Evolutionary conservation across 2,888 invertebrate genomes (phyloP).

Genomic region (Tuta absoluta): DNA sequence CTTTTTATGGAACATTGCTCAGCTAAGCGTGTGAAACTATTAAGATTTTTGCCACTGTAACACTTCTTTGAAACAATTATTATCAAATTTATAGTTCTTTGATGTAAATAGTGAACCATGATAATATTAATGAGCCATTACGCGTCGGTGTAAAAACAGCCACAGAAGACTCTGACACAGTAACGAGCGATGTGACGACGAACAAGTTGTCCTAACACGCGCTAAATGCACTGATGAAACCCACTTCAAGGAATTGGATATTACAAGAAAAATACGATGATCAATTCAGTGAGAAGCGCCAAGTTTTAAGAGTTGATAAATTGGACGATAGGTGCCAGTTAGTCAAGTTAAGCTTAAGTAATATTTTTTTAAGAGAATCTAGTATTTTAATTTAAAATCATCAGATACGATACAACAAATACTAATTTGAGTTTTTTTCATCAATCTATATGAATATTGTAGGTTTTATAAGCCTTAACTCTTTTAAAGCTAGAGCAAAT

Average conservation of each 20-base stretch:
- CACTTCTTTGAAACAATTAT: not conserved
- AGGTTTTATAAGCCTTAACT: too few relatives aligned
- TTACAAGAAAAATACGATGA: not conserved
- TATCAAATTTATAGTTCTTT: not conserved
- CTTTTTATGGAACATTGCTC: not conserved
- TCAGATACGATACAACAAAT: too few relatives aligned
- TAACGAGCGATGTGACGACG: conserved; percentile 41
- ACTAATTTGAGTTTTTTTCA: too few relatives aligned
- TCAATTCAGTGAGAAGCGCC: not conserved
- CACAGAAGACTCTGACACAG: conserved; percentile 12
- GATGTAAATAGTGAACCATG: not conserved
- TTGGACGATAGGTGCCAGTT: not conserved
- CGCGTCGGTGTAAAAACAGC: conserved; percentile 24
- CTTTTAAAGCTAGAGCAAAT: too few relatives aligned
- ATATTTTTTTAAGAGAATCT: too few relatives aligned
- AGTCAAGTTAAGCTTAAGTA: too few relatives aligned
- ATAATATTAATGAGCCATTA: conserved; percentile 15
- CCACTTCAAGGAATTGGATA: conserved; percentile 49
- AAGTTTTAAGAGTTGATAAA: not conserved
- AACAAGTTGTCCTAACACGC: conserved; percentile 49
- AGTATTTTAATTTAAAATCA: too few relatives aligned
- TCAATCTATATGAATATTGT: too few relatives aligned
- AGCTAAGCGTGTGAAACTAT: not conserved
- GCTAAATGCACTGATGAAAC: conserved; percentile 55
- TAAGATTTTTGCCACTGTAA: not conserved